These are phyloP conservation scores for Podarcis lilfordi DNA, from an alignment of 2,797 vertebrate species.

Conservation along the genomic window DNA sequence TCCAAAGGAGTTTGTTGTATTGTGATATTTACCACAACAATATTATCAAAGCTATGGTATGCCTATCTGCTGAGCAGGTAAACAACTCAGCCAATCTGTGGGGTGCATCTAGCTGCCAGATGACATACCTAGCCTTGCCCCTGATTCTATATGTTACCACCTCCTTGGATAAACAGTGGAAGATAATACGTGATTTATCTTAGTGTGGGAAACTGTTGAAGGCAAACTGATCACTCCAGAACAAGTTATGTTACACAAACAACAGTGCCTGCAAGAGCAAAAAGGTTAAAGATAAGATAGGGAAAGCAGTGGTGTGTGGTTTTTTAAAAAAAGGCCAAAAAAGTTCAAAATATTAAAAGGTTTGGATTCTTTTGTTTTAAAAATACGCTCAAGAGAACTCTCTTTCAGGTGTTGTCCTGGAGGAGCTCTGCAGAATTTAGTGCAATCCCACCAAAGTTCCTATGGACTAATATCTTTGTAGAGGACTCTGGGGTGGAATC, in stretches of 20 bases:
- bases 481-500: too few species aligned
- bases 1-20: neutral
- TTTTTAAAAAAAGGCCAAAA: neutral
- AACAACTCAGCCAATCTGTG: slow-evolving; percentile 15
- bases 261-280: slow-evolving; percentile 39
- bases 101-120: neutral
- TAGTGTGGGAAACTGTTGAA: slow-evolving; percentile 68
- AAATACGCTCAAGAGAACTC: neutral
- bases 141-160: slow-evolving; percentile 53
- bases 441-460: neutral
- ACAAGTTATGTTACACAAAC: slow-evolving; percentile 59
- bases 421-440: neutral
- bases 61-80: neutral
- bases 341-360: slow-evolving; percentile 9
- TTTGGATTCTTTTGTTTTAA: neutral
- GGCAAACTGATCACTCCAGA: slow-evolving; percentile 55
- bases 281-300: slow-evolving; percentile 61
- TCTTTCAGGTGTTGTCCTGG: neutral
- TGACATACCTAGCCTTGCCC: neutral
- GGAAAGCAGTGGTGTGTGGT: neutral
- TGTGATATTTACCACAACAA: neutral
- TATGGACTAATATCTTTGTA: neutral
- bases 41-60: slow-evolving; percentile 5
- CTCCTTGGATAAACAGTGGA: slow-evolving; percentile 45
- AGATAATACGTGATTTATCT: slow-evolving; percentile 55